A percentile compares a stretch with the other conserved stretches of the same genome.
Evolutionary conservation across 2,113 vertebrate species (phyloP).

Genomic region (Callospermophilus lateralis): DNA sequence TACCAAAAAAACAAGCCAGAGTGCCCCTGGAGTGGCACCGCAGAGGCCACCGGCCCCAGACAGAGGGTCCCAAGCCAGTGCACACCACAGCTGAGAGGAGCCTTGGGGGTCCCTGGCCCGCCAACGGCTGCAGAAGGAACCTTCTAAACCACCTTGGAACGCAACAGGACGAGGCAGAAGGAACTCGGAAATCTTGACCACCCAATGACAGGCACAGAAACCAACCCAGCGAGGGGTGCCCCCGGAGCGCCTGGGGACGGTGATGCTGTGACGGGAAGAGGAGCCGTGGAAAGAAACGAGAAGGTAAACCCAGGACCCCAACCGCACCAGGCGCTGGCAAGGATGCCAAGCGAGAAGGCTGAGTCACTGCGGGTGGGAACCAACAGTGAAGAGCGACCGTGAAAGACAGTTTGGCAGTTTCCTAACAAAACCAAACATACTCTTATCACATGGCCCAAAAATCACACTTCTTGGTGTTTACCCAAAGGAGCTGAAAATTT

Average conservation of each 20-base stretch:
- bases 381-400: neutral
- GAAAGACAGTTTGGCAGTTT: neutral
- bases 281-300: neutral
- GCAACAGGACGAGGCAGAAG: neutral
- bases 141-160: neutral
- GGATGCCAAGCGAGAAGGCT: neutral
- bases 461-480: neutral
- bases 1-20: no score
- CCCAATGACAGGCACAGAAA: neutral
- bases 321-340: neutral
- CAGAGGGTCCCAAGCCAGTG: neutral
- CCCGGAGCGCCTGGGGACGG: neutral
- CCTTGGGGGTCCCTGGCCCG: neutral
- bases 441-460: neutral
- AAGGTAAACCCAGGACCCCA: neutral
- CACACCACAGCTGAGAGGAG: neutral
- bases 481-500: neutral
- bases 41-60: no score
- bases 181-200: neutral
- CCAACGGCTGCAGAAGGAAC: neutral
- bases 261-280: neutral
- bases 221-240: neutral
- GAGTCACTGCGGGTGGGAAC: neutral
- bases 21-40: rapidly evolving
- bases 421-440: neutral